Evolutionary conservation across 23 tunicate genomes (phyloP).

Genomic region (Trididemnum nubilum): DNA sequence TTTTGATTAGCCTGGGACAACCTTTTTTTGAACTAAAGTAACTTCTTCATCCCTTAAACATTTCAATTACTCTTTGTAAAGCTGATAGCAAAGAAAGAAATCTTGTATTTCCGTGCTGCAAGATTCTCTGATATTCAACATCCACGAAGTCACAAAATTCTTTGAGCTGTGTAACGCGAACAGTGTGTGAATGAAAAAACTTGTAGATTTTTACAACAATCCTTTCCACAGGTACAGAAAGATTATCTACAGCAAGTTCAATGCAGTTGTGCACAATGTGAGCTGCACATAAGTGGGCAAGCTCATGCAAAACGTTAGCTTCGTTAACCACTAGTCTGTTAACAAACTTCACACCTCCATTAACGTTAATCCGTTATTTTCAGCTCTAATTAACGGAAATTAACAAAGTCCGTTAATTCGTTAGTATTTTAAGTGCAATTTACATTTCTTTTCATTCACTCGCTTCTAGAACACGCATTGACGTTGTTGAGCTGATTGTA

Average conservation of each 20-base stretch:
- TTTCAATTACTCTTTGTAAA: slow-evolving; percentile 42
- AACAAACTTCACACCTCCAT: too few species aligned
- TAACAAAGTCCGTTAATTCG: too few species aligned
- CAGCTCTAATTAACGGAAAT: too few species aligned
- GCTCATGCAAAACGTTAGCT: too few species aligned
- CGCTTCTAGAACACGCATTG: too few species aligned
- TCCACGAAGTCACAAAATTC: slow-evolving; percentile 19
- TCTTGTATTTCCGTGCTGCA: slow-evolving; percentile 44
- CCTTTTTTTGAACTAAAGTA: slow-evolving; percentile 41
- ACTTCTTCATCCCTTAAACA: slow-evolving; percentile 46
- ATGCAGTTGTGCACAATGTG: slow-evolving; percentile 36
- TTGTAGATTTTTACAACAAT: slow-evolving; percentile 41
- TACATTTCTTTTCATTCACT: too few species aligned
- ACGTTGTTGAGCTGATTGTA: too few species aligned
- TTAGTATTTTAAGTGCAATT: too few species aligned
- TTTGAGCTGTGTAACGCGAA: slow-evolving; percentile 41
- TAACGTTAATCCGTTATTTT: too few species aligned
- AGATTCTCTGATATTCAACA: slow-evolving; percentile 34
- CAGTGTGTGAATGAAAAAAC: slow-evolving; percentile 31
- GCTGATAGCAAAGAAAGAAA: slow-evolving; percentile 37
- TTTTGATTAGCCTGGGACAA: slow-evolving; percentile 39
- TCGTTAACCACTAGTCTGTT: too few species aligned
- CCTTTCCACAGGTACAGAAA: slow-evolving; percentile 33
- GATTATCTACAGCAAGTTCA: slow-evolving; percentile 49
- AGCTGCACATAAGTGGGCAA: slow-evolving; percentile 80